Evolutionary conservation across 2,888 invertebrate species (phyloP), one percentile per base, ranked within the genome.

Genomic region (Monoplex corrugatus): DNA sequence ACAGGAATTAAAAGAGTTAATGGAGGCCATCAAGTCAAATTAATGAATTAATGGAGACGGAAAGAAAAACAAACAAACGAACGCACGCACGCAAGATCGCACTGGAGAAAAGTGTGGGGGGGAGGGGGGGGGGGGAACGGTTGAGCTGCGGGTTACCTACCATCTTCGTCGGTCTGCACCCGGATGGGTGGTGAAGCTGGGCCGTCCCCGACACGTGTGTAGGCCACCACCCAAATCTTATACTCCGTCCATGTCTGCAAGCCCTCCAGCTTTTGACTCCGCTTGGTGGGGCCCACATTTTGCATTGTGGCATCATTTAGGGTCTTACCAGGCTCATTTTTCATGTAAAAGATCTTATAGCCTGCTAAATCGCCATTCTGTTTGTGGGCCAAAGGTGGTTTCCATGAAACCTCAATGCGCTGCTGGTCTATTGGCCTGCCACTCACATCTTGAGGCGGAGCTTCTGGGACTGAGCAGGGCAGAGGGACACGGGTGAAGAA

Each of bases 81-180:
- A 82, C 32, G 45, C 40, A 45, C 45, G 45, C 45, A 84, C 38
- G 50, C 50, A 84, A 23, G 84, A 84, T 57, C 84, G 84, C 84
- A 57, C 3, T 50, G 45, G 84, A 84, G 84, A 43, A 45, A 32
- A 84, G 84, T 35, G 45, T 6, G 16, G 68, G 28, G 68, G 68
- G 3, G 28, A 50, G 50, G 50, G 50, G 50, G 50, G 50, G 19
- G 50, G 50, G 50, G 50, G 50, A 19, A 50, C 23, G 78, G 40
- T 10, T 23, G 83, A 50, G 82, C 82, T 57, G 44, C 35, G 83
- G 72, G 43, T 86, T 91, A 92, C 99, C 98, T 99, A 99, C 99
- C 99, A 97, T 99, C 99, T 98, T 99, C 99, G 96, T 98, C 98
- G 93, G 99, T 99, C 97, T 98, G 98, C 95, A 98, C 98, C 95